These are phyloP conservation scores for Tinamus guttatus DNA, from an alignment of 2,113 vertebrate genomes.

Conservation along the genomic window DNA sequence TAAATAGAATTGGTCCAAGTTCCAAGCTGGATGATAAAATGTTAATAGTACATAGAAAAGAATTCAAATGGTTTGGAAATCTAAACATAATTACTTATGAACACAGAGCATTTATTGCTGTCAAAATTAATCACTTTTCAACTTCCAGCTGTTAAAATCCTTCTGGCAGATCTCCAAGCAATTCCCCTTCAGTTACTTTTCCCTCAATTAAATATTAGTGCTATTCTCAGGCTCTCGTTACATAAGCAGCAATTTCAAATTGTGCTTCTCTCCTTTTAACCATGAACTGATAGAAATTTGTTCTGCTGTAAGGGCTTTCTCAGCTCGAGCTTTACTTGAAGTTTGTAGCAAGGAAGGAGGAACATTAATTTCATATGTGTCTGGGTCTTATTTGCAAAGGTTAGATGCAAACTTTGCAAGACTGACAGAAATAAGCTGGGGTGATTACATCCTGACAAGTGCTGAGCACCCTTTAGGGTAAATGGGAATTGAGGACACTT, in stretches of 20 bases:
- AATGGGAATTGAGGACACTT: neutral
- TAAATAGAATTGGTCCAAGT: slow-evolving; percentile 41
- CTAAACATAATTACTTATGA: slow-evolving; percentile 81
- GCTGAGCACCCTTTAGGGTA: neutral
- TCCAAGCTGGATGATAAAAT: slow-evolving; percentile 72
- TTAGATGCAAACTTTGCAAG: neutral
- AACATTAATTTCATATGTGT: fast-evolving
- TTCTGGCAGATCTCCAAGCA: slow-evolving; percentile 80
- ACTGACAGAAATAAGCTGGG: neutral
- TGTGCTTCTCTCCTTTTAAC: slow-evolving; percentile 42
- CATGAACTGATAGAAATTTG: slow-evolving; percentile 16
- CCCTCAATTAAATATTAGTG: slow-evolving; percentile 76
- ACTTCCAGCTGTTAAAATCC: slow-evolving; percentile 84
- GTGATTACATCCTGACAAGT: neutral
- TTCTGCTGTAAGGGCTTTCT: slow-evolving; percentile 5
- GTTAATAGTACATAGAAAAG: slow-evolving; percentile 70
- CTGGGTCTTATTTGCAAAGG: neutral
- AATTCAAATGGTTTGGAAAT: slow-evolving; percentile 74
- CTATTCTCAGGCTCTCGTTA: slow-evolving; percentile 75
- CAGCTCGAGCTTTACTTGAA: slow-evolving; percentile 6
- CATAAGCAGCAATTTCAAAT: slow-evolving; percentile 70
- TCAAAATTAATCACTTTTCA: slow-evolving; percentile 85
- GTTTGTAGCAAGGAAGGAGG: neutral
- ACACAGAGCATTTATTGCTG: slow-evolving; percentile 79
- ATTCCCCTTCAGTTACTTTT: slow-evolving; percentile 76